Percentiles rank a stretch among this genome's conserved stretches.
phyloP scores from a whole-genome alignment of 1,140 invertebrate species.

The Piezodorus guildinii region DNA sequence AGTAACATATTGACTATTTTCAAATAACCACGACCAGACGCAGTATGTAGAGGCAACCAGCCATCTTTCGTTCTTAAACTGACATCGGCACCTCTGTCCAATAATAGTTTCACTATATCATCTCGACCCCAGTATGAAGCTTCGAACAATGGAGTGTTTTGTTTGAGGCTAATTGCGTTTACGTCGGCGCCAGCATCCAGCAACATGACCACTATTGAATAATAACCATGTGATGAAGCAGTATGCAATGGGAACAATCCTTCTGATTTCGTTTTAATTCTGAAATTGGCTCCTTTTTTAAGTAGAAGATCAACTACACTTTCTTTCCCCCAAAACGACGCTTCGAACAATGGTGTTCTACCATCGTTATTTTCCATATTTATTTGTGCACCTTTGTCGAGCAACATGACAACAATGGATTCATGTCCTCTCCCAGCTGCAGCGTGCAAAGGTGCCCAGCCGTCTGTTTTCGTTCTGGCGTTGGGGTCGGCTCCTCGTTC shows the following conservation, averaged over 20 bases:
- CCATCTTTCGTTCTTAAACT: neutral
- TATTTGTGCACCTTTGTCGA: neutral
- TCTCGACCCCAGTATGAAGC: slow-evolving; percentile 1
- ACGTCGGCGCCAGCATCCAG: neutral
- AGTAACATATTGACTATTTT: neutral
- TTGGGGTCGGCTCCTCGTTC: neutral
- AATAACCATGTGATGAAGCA: neutral
- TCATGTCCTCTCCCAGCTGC: neutral
- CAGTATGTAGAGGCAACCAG: neutral
- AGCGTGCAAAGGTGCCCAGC: neutral
- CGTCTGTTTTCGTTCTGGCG: neutral
- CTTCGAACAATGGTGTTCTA: neutral
- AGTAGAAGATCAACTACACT: neutral
- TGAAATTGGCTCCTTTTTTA: neutral
- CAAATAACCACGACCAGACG: neutral
- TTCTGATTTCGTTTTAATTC: neutral
- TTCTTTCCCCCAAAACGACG: neutral
- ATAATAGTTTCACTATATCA: neutral
- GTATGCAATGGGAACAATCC: neutral
- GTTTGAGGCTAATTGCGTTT: neutral
- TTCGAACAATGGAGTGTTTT: neutral
- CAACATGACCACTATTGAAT: neutral
- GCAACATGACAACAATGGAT: neutral
- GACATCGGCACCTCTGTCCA: neutral
- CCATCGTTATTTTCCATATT: neutral